Evolutionary conservation across 2,888 invertebrate species (phyloP), one percentile per base, ranked within the genome.

Genomic region (Leptopterna dolabrata): DNA sequence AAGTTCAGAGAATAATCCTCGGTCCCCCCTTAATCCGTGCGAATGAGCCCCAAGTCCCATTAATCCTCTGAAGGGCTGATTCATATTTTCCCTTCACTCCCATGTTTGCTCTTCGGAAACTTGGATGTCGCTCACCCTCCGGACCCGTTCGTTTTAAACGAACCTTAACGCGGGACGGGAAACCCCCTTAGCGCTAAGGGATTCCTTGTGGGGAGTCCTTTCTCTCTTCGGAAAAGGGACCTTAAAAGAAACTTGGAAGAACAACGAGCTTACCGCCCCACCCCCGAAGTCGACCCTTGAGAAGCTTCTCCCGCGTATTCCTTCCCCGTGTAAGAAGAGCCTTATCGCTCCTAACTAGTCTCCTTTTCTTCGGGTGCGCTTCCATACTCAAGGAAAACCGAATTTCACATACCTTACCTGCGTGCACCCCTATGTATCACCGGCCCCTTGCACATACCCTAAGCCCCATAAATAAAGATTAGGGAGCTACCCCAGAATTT

Each of bases 361-460:
- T 14, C 19, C 71, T 63, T 24, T 24, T 63, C 24, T n/a, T n/a
- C 16, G 9, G 24, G 24, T n/a, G 3, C 16, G 9, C 19, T 36
- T 73, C 73, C 73, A 73, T 73, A 73, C 16, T 16, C 24, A 73
- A 73, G 73, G 71, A 73, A 73, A 73, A 73, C 73, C 73, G 73
- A 73, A 73, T 73, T 73, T 73, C 73, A 73, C 73, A 73, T 73
- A 73, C 73, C 36, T 73, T 73, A 36, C 73, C 73, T 73, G 73
- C n/a, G n/a, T 41, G 73, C 73, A 41, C 73, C 41, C 73, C 41
- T 19, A 41, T 73, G 36, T 36, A 73, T 73, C 73, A 73, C 73
- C 36, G 19, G 41, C 36, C 73, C 73, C 73, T 73, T 41, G 73
- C 30, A 73, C 73, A 73, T 63, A 73, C 36, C 36, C 41, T 36